Percentiles rank a stretch among this genome's conserved stretches.
Conservation (phyloP, 2,797 vertebrate genomes). For the Cephalopachus bancanus region DNA sequence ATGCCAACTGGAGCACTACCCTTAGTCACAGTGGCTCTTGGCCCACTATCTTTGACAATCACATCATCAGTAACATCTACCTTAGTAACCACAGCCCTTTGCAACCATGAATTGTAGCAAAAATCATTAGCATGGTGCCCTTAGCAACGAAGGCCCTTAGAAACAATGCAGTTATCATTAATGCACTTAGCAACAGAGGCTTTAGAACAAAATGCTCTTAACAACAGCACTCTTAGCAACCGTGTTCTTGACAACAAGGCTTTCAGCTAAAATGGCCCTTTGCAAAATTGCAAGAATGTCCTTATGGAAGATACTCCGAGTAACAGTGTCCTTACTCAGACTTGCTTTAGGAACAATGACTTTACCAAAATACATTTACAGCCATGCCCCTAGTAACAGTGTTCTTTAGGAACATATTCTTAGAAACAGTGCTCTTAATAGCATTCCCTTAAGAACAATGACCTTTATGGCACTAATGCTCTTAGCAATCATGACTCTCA, state of each 20-base stretch:
- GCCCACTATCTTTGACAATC: no score
- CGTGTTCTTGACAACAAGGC: background rate
- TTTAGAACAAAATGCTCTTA: background rate
- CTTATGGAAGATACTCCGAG: background rate
- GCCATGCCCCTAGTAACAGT: background rate
- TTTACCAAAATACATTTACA: background rate
- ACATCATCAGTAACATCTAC: background rate
- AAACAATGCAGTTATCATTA: background rate
- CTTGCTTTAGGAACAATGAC: background rate
- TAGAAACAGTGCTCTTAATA: background rate
- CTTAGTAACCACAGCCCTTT: background rate
- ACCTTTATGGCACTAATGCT: background rate
- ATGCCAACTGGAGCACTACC: background rate
- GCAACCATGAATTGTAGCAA: background rate
- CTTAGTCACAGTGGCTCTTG: background rate
- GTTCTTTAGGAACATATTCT: background rate
- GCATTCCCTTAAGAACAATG: background rate
- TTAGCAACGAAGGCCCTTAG: background rate
- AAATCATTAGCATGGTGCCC: background rate
- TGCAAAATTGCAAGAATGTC: background rate
- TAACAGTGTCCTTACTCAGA: background rate
- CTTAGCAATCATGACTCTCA: background rate
- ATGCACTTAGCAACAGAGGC: background rate
- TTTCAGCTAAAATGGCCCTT: background rate
- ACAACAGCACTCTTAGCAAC: background rate